phyloP scores from a whole-genome alignment of 2,888 invertebrate species.

The Euzophera pinguis region DNA sequence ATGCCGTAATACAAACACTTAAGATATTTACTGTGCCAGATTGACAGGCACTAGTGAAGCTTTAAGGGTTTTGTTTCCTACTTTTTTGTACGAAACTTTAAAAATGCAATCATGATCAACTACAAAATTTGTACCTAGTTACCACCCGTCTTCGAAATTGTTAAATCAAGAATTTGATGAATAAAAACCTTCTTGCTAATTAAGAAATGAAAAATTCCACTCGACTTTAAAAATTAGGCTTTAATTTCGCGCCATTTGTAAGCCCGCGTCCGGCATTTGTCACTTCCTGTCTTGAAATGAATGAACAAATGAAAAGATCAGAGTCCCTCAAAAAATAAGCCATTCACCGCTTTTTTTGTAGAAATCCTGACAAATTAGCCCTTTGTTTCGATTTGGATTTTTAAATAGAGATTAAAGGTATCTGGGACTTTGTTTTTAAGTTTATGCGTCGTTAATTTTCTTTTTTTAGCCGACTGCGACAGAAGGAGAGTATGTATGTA shows the following conservation, averaged over 20 bases:
- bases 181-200: neutral
- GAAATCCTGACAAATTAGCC: constrained; percentile 10
- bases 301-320: constrained; percentile 12
- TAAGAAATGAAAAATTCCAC: constrained; percentile 9
- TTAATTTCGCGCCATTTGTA: constrained; percentile 44
- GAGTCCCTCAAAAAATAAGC: constrained; percentile 4
- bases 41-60: too few relatives aligned
- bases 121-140: neutral
- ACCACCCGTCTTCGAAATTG: neutral
- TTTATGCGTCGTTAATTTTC: neutral
- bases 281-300: constrained; percentile 29
- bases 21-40: too few relatives aligned
- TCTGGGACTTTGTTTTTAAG: neutral
- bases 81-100: too few relatives aligned
- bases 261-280: constrained; percentile 36
- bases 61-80: too few relatives aligned
- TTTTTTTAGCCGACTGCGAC: too few relatives aligned
- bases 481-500: too few relatives aligned
- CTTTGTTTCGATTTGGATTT: constrained; percentile 10
- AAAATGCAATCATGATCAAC: too few relatives aligned
- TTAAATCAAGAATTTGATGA: neutral
- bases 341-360: constrained; percentile 10
- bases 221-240: constrained; percentile 34
- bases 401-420: neutral
- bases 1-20: too few relatives aligned